phyloP scores from a whole-genome alignment of 2,888 invertebrate species.

The Oxycera nigricornis region DNA sequence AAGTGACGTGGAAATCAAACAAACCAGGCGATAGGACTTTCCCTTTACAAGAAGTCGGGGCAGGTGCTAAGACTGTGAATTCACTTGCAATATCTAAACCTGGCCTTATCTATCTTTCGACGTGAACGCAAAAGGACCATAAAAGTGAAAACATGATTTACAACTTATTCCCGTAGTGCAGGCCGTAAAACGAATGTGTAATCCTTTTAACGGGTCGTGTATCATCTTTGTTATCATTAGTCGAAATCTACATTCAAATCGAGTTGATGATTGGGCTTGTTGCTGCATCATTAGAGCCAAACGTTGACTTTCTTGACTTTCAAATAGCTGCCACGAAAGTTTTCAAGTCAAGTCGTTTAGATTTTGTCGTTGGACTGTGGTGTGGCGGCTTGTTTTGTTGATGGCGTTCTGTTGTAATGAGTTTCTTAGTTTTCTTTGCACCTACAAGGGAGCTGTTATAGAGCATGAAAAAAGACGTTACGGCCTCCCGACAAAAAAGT shows the following conservation, averaged over 20 bases:
- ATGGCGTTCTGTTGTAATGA: not conserved
- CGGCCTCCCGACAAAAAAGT: too few relatives aligned
- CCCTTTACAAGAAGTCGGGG: too few relatives aligned
- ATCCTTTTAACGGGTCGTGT: not conserved
- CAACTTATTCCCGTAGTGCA: not conserved
- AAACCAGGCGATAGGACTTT: conserved; percentile 13
- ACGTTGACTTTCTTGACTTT: conserved; percentile 12
- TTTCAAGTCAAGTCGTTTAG: too few relatives aligned
- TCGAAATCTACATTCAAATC: not conserved
- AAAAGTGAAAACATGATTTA: conserved; percentile 5
- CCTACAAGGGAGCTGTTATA: too few relatives aligned
- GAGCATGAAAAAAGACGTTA: too few relatives aligned
- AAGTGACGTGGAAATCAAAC: not conserved
- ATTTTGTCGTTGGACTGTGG: too few relatives aligned
- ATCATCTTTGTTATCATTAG: not conserved
- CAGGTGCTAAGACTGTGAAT: too few relatives aligned
- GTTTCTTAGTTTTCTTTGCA: too few relatives aligned
- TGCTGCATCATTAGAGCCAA: not conserved
- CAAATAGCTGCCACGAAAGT: not conserved
- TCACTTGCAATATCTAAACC: not conserved
- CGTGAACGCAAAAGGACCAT: not conserved
- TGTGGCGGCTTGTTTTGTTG: not conserved
- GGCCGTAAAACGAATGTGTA: not conserved
- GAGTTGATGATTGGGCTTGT: not conserved
- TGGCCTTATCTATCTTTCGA: not conserved